A percentile compares a stretch with the other conserved stretches of the same genome.
Conservation (phyloP, 2,888 invertebrate genomes). For the Bembecia ichneumoniformis region DNA sequence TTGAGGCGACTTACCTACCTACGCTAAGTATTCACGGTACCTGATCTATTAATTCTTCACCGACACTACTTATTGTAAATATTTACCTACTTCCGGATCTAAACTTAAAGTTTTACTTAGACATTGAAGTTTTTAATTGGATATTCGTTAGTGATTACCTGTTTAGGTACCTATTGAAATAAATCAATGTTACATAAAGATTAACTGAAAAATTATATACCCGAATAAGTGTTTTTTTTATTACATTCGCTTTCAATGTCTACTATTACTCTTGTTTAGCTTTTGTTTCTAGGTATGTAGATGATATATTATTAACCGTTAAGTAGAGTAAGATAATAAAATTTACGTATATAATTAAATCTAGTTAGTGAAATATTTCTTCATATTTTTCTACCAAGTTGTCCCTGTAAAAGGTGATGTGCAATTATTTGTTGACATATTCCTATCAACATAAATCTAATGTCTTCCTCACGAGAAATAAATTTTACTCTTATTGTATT, state of each 20-base stretch:
- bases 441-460: slow-evolving; percentile 4
- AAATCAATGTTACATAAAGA: too few relatives aligned
- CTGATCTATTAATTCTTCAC: background rate
- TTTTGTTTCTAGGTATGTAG: slow-evolving; percentile 17
- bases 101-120: background rate
- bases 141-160: too few relatives aligned
- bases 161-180: too few relatives aligned
- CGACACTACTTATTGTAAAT: background rate
- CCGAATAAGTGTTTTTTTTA: too few relatives aligned
- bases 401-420: slow-evolving; percentile 22
- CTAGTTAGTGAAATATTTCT: slow-evolving; percentile 49
- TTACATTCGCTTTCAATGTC: slow-evolving; percentile 9
- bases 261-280: slow-evolving; percentile 17
- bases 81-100: background rate
- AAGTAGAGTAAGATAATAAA: slow-evolving; percentile 31
- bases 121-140: too few relatives aligned
- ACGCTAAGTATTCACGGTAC: background rate
- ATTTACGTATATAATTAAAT: slow-evolving; percentile 16
- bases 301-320: slow-evolving; percentile 13
- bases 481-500: too few relatives aligned
- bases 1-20: background rate
- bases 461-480: background rate
- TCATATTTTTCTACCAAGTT: slow-evolving; percentile 58
- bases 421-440: slow-evolving; percentile 29
- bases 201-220: too few relatives aligned